A percentile compares a stretch with the other conserved stretches of the same genome.
Conservation (phyloP, 2,888 invertebrate species). For the Alsophila aescularia region DNA sequence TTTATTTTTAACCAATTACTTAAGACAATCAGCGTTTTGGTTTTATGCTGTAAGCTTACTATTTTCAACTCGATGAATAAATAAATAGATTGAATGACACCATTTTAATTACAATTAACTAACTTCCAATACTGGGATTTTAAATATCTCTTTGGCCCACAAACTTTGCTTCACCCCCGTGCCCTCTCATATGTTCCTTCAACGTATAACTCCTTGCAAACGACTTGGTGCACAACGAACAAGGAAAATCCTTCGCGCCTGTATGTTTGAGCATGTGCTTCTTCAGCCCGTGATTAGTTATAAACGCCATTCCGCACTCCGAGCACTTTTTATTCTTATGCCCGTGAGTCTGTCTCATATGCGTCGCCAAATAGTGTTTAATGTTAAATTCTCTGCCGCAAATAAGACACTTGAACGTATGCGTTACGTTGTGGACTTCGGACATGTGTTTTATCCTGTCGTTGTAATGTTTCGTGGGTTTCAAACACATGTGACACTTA, state of each 20-base stretch:
- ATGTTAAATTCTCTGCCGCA: constrained; percentile 68
- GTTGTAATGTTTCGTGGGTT: constrained; percentile 76
- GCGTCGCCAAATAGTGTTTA: constrained; percentile 74
- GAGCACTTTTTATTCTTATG: constrained; percentile 65
- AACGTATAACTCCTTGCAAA: constrained; percentile 59
- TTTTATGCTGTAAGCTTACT: too few relatives aligned
- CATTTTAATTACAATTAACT: too few relatives aligned
- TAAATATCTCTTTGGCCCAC: neutral
- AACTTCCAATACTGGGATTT: neutral
- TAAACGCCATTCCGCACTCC: constrained; percentile 75
- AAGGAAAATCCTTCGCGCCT: constrained; percentile 66
- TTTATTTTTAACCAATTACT: too few relatives aligned
- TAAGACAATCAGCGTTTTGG: too few relatives aligned
- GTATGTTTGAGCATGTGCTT: constrained; percentile 76
- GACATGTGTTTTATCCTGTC: constrained; percentile 77
- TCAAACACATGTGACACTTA: constrained; percentile 69
- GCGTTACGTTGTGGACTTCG: constrained; percentile 66
- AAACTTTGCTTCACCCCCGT: constrained; percentile 36
- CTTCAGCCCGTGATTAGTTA: constrained; percentile 74
- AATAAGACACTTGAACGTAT: constrained; percentile 67
- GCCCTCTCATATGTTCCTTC: constrained; percentile 58
- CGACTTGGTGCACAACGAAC: constrained; percentile 64
- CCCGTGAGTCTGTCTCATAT: constrained; percentile 73
- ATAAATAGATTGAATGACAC: too few relatives aligned
- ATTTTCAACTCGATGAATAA: too few relatives aligned